Percentiles rank a stretch among this genome's conserved stretches.
Evolutionary conservation across 2,797 vertebrate species (phyloP).

Genomic region (Urophycis tenuis): DNA sequence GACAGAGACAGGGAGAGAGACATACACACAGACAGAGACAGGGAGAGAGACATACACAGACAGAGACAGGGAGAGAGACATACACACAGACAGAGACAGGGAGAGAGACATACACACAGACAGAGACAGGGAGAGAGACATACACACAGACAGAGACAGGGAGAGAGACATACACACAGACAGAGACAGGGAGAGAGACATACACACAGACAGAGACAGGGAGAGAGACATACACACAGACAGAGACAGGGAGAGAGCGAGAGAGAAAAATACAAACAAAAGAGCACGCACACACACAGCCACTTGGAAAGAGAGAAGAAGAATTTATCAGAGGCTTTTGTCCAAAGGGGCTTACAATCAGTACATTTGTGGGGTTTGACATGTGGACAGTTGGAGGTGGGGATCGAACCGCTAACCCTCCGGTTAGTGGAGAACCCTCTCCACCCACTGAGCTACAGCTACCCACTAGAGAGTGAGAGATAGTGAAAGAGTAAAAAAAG

Average conservation of each 20-base stretch:
- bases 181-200: not conserved
- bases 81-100: not conserved
- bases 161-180: not conserved
- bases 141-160: not conserved
- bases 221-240: constrained; percentile 7
- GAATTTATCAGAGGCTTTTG: too few relatives aligned
- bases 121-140: constrained; percentile 1
- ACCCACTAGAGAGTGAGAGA: not conserved
- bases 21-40: constrained; percentile 1
- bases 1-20: not conserved
- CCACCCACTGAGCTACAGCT: too few relatives aligned
- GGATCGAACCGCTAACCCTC: too few relatives aligned
- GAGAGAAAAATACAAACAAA: constrained; percentile 3
- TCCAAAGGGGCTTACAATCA: too few relatives aligned
- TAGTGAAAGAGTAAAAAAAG: constrained; percentile 17
- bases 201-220: too few relatives aligned
- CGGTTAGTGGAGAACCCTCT: too few relatives aligned
- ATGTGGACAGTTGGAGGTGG: too few relatives aligned
- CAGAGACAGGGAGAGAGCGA: constrained; percentile 10
- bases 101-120: not conserved
- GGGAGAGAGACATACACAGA: constrained; percentile 5
- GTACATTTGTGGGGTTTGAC: too few relatives aligned
- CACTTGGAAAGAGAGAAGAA: constrained; percentile 4
- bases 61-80: not conserved
- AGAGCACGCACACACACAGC: not conserved